Conservation (phyloP, 2,888 invertebrate species). For the Eupithecia exiguata region DNA sequence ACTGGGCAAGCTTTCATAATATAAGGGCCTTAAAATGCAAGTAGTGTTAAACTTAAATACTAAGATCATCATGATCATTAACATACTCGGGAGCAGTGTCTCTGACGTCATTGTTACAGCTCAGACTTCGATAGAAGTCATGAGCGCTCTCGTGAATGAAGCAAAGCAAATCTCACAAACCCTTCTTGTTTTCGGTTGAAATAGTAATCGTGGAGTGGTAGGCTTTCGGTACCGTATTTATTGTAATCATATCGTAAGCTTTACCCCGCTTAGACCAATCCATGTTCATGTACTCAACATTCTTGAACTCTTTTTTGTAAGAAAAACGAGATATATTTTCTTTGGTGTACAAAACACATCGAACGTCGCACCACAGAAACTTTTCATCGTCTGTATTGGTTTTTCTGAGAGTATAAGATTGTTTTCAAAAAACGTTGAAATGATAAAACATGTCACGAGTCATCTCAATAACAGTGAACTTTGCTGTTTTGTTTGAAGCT, state of each 20-base stretch:
- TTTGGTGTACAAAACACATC: constrained; percentile 32
- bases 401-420: constrained; percentile 15
- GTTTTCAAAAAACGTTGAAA: no score
- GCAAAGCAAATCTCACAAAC: constrained; percentile 7
- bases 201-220: constrained; percentile 12
- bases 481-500: constrained; percentile 38
- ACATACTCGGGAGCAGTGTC: neutral
- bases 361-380: constrained; percentile 34
- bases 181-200: constrained; percentile 10
- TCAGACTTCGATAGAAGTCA: constrained; percentile 11
- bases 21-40: no score
- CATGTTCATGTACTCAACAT: constrained; percentile 33
- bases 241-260: constrained; percentile 27
- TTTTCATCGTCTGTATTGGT: constrained; percentile 38
- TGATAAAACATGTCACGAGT: constrained; percentile 29
- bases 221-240: constrained; percentile 22
- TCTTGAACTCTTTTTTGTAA: constrained; percentile 22
- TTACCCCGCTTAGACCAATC: constrained; percentile 36
- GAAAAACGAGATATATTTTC: constrained; percentile 15
- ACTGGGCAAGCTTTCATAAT: no score
- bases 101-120: constrained; percentile 18
- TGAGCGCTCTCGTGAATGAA: neutral
- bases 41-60: no score
- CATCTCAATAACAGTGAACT: constrained; percentile 43
- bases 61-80: no score